Evolutionary conservation across 2,888 invertebrate genomes (phyloP).

Genomic region (Augochlorella aurata): DNA sequence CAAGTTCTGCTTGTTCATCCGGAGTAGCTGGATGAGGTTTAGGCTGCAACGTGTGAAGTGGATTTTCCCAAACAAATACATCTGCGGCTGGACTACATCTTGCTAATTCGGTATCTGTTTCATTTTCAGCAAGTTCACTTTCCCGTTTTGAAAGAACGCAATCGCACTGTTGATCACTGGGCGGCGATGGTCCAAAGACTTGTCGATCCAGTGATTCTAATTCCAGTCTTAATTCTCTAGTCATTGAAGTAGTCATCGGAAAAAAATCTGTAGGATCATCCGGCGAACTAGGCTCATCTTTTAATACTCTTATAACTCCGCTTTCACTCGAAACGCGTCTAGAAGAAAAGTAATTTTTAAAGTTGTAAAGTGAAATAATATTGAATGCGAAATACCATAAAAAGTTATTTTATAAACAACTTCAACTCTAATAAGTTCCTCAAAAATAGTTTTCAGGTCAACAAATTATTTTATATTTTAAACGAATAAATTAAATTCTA

Average conservation of each 20-base stretch:
- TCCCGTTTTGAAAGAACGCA: slow-evolving; percentile 74
- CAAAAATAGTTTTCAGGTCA: not conserved
- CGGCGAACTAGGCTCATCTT: slow-evolving; percentile 84
- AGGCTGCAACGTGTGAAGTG: slow-evolving; percentile 83
- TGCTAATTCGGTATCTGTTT: slow-evolving; percentile 83
- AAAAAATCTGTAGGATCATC: slow-evolving; percentile 91
- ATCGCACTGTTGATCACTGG: slow-evolving; percentile 76
- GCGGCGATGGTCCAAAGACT: slow-evolving; percentile 87
- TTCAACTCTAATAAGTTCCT: not conserved
- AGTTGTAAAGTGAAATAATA: not conserved
- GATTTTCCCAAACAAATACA: slow-evolving; percentile 92
- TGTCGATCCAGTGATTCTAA: slow-evolving; percentile 92
- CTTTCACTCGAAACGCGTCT: slow-evolving; percentile 76
- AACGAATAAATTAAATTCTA: not conserved
- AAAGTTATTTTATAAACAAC: not conserved
- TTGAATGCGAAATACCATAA: not conserved
- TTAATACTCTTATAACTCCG: slow-evolving; percentile 71
- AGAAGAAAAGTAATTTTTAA: not conserved
- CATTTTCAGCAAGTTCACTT: slow-evolving; percentile 73
- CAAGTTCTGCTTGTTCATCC: slow-evolving; percentile 88
- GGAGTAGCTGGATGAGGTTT: slow-evolving; percentile 85
- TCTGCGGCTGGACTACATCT: slow-evolving; percentile 83
- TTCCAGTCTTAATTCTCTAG: slow-evolving; percentile 91
- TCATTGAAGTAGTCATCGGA: slow-evolving; percentile 94
- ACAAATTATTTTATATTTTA: not conserved